phyloP scores from a whole-genome alignment of 2,888 invertebrate species.

The Parnassius smintheus region DNA sequence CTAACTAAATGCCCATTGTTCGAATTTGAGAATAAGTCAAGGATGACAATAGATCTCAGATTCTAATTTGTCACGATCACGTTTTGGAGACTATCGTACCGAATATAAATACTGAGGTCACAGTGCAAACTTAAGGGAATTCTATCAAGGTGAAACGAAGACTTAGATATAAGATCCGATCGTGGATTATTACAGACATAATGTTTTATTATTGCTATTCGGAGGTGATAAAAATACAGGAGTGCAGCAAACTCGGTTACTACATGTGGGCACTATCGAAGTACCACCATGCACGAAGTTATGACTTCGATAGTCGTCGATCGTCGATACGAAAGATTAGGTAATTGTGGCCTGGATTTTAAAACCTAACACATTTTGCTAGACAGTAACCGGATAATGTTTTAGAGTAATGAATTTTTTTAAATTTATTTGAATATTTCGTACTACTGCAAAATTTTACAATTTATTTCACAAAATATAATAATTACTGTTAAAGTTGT shows the following conservation, averaged over 20 bases:
- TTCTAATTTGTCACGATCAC: conserved; percentile 70
- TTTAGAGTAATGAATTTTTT: not conserved
- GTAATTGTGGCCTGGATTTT: conserved; percentile 40
- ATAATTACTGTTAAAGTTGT: conserved; percentile 11
- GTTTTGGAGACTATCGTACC: conserved; percentile 48
- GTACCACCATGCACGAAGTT: conserved; percentile 45
- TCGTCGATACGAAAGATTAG: conserved; percentile 35
- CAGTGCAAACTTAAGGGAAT: conserved; percentile 47
- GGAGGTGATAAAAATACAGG: conserved; percentile 35
- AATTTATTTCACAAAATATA: conserved; percentile 6
- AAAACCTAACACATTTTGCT: conserved; percentile 14
- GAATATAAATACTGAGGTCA: conserved; percentile 53
- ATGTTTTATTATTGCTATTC: conserved; percentile 17
- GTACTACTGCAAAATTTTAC: conserved; percentile 14
- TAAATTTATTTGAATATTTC: conserved; percentile 2
- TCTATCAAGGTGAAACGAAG: conserved; percentile 44
- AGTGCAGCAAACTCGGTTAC: conserved; percentile 37
- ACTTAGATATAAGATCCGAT: conserved; percentile 24
- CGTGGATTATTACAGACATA: conserved; percentile 2
- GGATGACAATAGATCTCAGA: conserved; percentile 62
- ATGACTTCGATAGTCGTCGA: conserved; percentile 37
- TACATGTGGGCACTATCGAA: conserved; percentile 64
- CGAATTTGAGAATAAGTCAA: conserved; percentile 68
- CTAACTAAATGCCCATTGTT: conserved; percentile 53
- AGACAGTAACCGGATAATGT: no score